Evolutionary conservation across 1,140 invertebrate species (phyloP), one percentile per base, ranked within the genome.

Genomic region (Drosophila mauritiana): DNA sequence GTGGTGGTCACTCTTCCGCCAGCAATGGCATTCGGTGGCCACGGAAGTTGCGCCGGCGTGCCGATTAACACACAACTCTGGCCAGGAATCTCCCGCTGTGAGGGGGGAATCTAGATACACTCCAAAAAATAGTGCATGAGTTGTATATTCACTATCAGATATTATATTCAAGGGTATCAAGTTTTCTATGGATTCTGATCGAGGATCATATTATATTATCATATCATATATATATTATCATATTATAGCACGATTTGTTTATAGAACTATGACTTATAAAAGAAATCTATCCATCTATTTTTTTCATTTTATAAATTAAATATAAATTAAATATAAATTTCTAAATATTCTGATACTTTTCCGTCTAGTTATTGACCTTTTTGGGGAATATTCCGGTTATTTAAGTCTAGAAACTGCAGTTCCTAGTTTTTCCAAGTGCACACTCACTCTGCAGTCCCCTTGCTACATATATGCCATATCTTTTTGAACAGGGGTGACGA

Each of bases 11-110:
- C 39, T 43, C 55, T 59, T 17, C 39, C 61, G 10, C 20, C n/a
- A 3, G 12, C 51, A 22, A 37, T 53, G 48, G 53, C 31, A 59
- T 42, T 68, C 46, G 57, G 51, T 56, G 25, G 20, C 34, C 61
- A 43, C 48, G 68, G 72, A 72, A 74, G 76, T 80, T 67, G 81
- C 73, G 59, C 77, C 70, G 57, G 84, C 68, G 83, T 88, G 84
- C 52, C 75, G 83, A 86, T 86, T 88, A 83, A 69, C 72, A 73
- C 70, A 68, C 62, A 58, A 59, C 40, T n/a, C 49, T 8, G 54
- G 25, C 25, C 15, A 13, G 46, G 36, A 54, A 56, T 45, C 80
- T 54, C 68, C 79, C 78, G 82, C 82, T 81, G 73, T 20, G 78
- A 58, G 46, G 56, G 46, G 37, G 11, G 1, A 34, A 39, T 39